Evolutionary conservation across 2,113 vertebrate genomes (phyloP).

Genomic region (Clarias batrachus): DNA sequence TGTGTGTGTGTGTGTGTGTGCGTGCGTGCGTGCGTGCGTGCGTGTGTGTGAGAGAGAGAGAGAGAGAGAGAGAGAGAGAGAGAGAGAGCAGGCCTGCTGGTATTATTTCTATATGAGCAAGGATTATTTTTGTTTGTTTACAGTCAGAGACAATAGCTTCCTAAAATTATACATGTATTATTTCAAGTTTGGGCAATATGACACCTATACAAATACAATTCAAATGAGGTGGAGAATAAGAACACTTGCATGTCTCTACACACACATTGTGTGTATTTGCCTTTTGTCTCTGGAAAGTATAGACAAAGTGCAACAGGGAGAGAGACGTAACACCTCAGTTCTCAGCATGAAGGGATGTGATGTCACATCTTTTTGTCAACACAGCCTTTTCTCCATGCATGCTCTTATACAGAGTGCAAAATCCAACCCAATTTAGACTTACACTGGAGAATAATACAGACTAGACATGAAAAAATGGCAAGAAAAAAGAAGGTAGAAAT

Average conservation of each 20-base stretch:
- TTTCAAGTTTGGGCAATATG: conserved; percentile 24
- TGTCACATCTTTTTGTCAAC: conserved; percentile 28
- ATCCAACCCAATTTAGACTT: conserved; percentile 18
- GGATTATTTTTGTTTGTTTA: conserved; percentile 45
- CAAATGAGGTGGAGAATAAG: neutral
- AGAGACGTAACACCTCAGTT: conserved; percentile 34
- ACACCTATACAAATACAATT: conserved; percentile 8
- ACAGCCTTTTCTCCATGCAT: conserved; percentile 7
- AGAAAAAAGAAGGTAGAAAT: neutral
- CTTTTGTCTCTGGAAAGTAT: conserved; percentile 27
- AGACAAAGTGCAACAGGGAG: conserved; percentile 34
- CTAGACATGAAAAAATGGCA: neutral
- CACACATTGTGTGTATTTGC: neutral
- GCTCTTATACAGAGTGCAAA: conserved; percentile 26
- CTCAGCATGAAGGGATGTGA: conserved; percentile 32
- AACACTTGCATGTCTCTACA: neutral
- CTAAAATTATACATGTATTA: conserved; percentile 39
- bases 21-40: neutral
- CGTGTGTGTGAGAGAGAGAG: neutral
- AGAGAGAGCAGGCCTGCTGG: too few species aligned
- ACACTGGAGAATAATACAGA: conserved; percentile 10
- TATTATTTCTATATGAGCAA: conserved; percentile 9
- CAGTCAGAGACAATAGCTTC: conserved; percentile 28
- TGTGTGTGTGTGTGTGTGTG: neutral
- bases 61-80: neutral